A percentile compares a stretch with the other conserved stretches of the same genome.
Conservation (phyloP, 2,113 vertebrate genomes). For the Tretioscincus oriximinensis region DNA sequence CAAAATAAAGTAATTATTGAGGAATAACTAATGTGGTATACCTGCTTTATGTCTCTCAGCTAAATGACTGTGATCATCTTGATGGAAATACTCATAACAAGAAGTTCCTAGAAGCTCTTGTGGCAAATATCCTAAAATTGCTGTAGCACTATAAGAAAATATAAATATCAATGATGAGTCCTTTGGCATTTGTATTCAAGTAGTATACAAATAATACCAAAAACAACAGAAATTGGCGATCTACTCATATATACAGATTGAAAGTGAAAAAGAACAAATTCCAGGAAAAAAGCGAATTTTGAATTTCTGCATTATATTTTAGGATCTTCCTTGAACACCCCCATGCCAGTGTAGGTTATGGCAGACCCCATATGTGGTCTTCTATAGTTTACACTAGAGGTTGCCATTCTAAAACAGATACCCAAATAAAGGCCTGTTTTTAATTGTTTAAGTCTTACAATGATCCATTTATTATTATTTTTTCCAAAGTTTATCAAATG, state of each 20-base stretch:
- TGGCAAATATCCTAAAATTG: conserved; percentile 88
- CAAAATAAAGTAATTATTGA: neutral
- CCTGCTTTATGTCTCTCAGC: conserved; percentile 91
- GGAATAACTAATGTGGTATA: conserved; percentile 42
- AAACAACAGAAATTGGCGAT: conserved; percentile 13
- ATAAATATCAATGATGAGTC: conserved; percentile 23
- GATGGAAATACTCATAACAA: conserved; percentile 94
- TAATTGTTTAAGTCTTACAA: neutral
- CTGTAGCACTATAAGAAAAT: conserved; percentile 79
- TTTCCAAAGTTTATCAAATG: no score
- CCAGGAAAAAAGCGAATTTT: no score
- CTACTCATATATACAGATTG: neutral
- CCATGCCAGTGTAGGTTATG: no score
- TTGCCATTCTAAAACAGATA: no score
- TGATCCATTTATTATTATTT: neutral
- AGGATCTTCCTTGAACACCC: no score
- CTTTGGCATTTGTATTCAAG: conserved; percentile 5
- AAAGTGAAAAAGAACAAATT: neutral
- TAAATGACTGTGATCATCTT: conserved; percentile 86
- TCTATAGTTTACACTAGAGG: no score
- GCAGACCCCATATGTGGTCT: no score
- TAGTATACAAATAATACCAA: conserved; percentile 14
- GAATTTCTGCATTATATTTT: neutral
- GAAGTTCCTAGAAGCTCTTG: conserved; percentile 90
- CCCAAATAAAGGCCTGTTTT: neutral